phyloP scores from a whole-genome alignment of 2,113 vertebrate genomes.

The Sinocyclocheilus maitianheensis region DNA sequence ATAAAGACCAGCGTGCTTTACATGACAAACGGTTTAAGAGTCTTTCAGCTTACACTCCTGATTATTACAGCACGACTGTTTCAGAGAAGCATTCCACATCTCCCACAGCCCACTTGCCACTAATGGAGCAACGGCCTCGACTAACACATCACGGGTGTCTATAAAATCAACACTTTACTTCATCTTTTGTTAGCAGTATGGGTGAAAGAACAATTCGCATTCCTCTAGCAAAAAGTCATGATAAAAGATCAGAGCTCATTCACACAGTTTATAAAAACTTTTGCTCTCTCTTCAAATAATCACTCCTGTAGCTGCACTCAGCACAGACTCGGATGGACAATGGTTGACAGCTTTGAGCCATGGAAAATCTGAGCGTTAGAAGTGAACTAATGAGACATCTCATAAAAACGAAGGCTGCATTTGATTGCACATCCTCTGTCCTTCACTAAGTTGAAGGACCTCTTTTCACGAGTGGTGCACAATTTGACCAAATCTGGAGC shows the following conservation, averaged over 20 bases:
- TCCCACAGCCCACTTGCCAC: constrained; percentile 49
- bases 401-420: constrained; percentile 61
- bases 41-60: constrained; percentile 52
- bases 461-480: constrained; percentile 17
- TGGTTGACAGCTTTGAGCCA: constrained; percentile 55
- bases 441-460: constrained; percentile 15
- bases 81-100: constrained; percentile 47
- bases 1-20: constrained; percentile 60
- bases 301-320: constrained; percentile 54
- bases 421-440: constrained; percentile 59
- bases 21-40: constrained; percentile 70
- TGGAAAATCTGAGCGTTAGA: constrained; percentile 70
- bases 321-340: constrained; percentile 43
- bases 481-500: constrained; percentile 30
- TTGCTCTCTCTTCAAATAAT: constrained; percentile 65
- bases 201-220: constrained; percentile 45
- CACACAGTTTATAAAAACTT: constrained; percentile 62
- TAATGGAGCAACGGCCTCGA: constrained; percentile 51
- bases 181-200: constrained; percentile 58
- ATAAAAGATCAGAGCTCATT: constrained; percentile 67
- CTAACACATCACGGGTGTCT: constrained; percentile 59
- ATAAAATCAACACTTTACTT: constrained; percentile 66
- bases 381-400: constrained; percentile 55
- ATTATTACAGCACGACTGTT: constrained; percentile 55
- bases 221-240: constrained; percentile 59